phyloP scores from a whole-genome alignment of 2,113 vertebrate genomes.

The Oreamnos americanus region DNA sequence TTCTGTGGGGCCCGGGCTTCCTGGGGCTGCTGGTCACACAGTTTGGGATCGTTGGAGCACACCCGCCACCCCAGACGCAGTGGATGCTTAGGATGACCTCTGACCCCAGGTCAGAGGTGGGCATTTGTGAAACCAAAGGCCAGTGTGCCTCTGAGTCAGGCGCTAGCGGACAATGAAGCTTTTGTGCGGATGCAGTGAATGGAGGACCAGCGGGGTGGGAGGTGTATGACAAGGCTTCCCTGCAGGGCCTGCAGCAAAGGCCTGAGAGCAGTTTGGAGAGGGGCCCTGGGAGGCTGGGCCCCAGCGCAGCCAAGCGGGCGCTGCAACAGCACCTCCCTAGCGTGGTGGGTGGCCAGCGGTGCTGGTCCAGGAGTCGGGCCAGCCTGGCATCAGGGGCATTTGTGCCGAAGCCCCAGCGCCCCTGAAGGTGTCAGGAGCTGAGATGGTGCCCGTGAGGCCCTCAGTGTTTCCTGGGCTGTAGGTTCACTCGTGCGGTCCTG shows the following conservation, averaged over 20 bases:
- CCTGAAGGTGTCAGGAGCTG: neutral
- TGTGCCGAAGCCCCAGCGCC: fast-evolving
- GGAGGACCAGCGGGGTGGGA: neutral
- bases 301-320: fast-evolving
- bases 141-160: neutral
- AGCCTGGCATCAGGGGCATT: fast-evolving
- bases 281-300: neutral
- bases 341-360: fast-evolving
- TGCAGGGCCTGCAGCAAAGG: neutral
- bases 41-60: neutral
- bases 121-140: neutral
- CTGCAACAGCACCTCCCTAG: no score
- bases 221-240: neutral
- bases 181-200: neutral
- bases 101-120: neutral
- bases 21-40: neutral
- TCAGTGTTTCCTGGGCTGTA: neutral
- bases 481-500: fast-evolving
- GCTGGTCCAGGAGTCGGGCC: no score
- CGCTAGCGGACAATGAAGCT: neutral
- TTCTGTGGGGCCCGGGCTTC: neutral
- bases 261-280: neutral
- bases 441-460: fast-evolving
- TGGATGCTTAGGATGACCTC: neutral
- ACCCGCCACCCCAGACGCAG: fast-evolving